Evolutionary conservation across 2,797 vertebrate genomes (phyloP).

Genomic region (Microctenopoma stevenorrisi): DNA sequence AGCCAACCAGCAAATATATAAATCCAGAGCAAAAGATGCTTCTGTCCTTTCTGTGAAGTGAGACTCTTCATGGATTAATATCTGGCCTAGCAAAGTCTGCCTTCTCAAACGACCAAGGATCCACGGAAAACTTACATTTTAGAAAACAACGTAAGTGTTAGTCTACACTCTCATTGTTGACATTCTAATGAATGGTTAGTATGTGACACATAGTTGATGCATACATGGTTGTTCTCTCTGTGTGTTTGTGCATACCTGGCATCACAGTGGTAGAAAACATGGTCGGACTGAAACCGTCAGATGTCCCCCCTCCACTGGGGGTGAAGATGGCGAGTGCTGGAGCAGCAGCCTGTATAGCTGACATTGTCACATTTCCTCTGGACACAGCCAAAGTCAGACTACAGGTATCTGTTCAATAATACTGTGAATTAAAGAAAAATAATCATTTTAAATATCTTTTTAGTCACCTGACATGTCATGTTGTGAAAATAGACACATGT

Average conservation of each 20-base stretch:
- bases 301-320: constrained; percentile 84
- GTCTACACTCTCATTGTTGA: constrained; percentile 1
- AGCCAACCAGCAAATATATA: constrained; percentile 69
- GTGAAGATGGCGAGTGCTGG: constrained; percentile 90
- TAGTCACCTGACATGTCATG: neutral
- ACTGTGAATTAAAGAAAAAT: neutral
- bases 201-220: neutral
- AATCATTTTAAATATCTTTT: neutral
- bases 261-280: constrained; percentile 71
- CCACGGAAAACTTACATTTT: constrained; percentile 20
- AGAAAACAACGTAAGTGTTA: constrained; percentile 67
- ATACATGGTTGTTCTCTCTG: constrained; percentile 7
- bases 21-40: constrained; percentile 64
- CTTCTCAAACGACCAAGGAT: constrained; percentile 14
- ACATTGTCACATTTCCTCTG: constrained; percentile 90
- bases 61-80: constrained; percentile 64
- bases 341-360: constrained; percentile 87
- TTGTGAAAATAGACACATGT: no score
- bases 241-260: constrained; percentile 18
- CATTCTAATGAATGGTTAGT: neutral
- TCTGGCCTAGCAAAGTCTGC: constrained; percentile 45
- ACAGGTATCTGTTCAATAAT: constrained; percentile 81
- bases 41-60: constrained; percentile 44
- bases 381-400: constrained; percentile 93
- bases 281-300: constrained; percentile 86